Evolutionary conservation across 2,113 vertebrate genomes (phyloP), one percentile per base, ranked within the genome.

Genomic region (Parus major): DNA sequence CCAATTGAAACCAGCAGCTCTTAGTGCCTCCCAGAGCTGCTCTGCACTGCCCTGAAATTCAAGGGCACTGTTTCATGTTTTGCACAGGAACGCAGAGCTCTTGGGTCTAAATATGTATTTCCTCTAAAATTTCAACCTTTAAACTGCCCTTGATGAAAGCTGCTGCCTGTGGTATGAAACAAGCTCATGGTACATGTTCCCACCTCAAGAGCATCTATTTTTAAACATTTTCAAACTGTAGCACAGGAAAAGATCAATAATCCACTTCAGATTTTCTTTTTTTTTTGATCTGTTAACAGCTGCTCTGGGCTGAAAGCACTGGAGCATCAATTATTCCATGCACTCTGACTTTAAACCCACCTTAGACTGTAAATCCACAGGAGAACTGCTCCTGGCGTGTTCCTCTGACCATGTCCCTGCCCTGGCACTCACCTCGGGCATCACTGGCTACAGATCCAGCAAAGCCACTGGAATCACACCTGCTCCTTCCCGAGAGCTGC

Each of bases 341-440:
- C 1, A 5, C 24, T 63, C 35, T 17, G 8, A 76, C 36, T 80
- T 28, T 29, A 59, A 29, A 77, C 52, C 41, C 18, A 29, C 47
- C 20, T 82, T 3, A 36, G 50, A 39, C 28, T 29, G 23, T 9
- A 63, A 66, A 57, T 27, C n/a, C 39, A 44, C 14, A 25, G 4
- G 27, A 4, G 9, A 57, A 13, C 25, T n/a, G 29, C 12, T 25
- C 49, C 46, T 42, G 46, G 25, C 0, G 0, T 18, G n/a, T 19
- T 77, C 39, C 70, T 66, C 22, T 29, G 49, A 15, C 31, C 27
- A 7, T 2, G 9, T 18, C 14, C 66, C 64, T 42, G 53, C 70
- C 52, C 27, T 79, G 41, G 39, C 55, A 10, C 12, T 19, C 2
- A 27, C 13, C 72, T n/a, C 5, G 23, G 56, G 22, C 5, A 28